Evolutionary conservation across 2,888 invertebrate species (phyloP), one percentile per base, ranked within the genome.

Genomic region (Macrostomum cliftonense): DNA sequence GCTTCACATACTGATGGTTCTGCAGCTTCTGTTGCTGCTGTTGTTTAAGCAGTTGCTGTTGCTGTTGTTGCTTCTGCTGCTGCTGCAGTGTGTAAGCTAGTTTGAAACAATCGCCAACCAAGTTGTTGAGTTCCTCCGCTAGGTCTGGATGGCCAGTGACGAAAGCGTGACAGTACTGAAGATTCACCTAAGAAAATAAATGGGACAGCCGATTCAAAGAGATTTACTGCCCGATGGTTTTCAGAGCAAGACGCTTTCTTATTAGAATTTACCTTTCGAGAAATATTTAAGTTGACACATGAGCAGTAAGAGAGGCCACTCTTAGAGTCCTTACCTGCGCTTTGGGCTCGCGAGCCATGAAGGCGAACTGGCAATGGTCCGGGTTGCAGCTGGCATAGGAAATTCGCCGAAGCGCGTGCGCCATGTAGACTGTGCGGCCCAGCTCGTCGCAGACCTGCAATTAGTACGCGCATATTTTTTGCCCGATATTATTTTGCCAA

Each of bases 61-160:
- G n/a, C 13, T 16, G 21, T 38, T 39, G 28, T 28, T 28, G 28
- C 28, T 28, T 28, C 28, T 28, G 28, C 28, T 28, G 28, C 9
- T 28, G 28, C 73, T 83, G 82, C 67, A 81, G 79, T 65, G 83
- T 82, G 76, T 83, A 84, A 66, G 85, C 84, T 80, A 83, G 82
- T 71, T 83, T 82, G 76, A 85, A 84, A 67, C 84, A 84, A 80
- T 83, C 82, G 73, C 84, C 84, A 63, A 84, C 81, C 61, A 84
- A 78, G 61, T 80, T 77, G 74, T 83, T 84, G 68, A 84, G 72
- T 74, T 84, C 83, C 71, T 84, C 84, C 63, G 83, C 83, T 84
- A 84, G 77, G 2, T 67, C 73, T 57, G 67, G 68, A 20, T 42
- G 20, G 4, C 4, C 17, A 14, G 21, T 43, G 44, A 14, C 21